These are phyloP conservation scores for Microctenopoma stevenorrisi DNA, from an alignment of 2,797 vertebrate genomes.

Conservation along the genomic window DNA sequence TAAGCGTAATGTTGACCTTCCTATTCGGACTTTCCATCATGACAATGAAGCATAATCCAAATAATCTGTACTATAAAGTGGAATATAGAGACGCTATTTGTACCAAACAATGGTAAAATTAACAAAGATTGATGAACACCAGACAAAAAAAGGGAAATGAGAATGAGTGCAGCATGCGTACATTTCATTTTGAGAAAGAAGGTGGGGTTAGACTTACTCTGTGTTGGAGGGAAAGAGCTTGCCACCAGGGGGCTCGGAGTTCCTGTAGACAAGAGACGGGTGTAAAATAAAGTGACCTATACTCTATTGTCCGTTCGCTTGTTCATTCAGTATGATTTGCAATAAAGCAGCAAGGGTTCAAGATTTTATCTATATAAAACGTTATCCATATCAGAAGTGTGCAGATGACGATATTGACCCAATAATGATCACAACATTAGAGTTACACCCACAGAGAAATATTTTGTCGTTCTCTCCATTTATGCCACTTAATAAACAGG, in stretches of 20 bases:
- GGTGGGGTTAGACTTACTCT: conserved; percentile 86
- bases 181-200: conserved; percentile 41
- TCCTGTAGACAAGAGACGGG: conserved; percentile 84
- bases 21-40: conserved; percentile 12
- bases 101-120: conserved; percentile 34
- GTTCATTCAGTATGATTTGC: conserved; percentile 14
- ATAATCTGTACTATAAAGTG: conserved; percentile 29
- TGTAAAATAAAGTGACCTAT: conserved; percentile 21
- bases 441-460: neutral
- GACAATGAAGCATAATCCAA: conserved; percentile 33
- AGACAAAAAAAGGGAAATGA: conserved; percentile 46
- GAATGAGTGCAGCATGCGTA: conserved; percentile 33
- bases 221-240: conserved; percentile 87
- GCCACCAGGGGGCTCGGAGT: conserved; percentile 90
- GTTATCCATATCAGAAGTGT: neutral
- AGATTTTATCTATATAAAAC: neutral
- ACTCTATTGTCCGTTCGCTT: conserved; percentile 17
- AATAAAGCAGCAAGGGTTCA: neutral
- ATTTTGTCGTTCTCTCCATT: neutral
- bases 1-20: conserved; percentile 14
- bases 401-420: too few species aligned
- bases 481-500: neutral
- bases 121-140: conserved; percentile 27
- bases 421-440: neutral
- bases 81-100: conserved; percentile 16